Base-by-base conservation (phyloP, 2,888 invertebrate genomes). In the Epirrita christyi region DNA sequence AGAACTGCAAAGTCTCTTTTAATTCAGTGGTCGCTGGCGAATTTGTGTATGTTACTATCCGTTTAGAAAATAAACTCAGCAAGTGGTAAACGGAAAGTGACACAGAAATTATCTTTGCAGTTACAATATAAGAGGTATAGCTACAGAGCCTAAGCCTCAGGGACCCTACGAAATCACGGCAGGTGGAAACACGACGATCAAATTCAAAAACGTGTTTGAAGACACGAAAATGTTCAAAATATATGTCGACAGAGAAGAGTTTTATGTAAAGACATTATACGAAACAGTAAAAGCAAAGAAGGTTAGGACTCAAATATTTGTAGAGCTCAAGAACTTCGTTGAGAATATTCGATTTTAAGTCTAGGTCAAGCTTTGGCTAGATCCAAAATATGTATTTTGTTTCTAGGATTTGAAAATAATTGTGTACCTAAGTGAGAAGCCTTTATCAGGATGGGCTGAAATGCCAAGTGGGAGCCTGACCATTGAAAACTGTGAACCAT, bases 191-290 rank as follows among this genome's bases (percentile, higher is more conserved):
- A 70, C 73, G 5, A 62, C 61, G 0, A 85, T 92, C 14, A 70
- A 56, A 13, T 92, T 92, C 61, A 92, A 86, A 72, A 92, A 92
- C 58, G 71, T 90, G 6, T 91, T 90, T 62, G 73, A 78, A 29
- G 82, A 87, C 0, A 64, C 71, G 1, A 72, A 77, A 61, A 80
- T 73, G 45, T 91, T 91, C 53, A 86, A 78, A 69, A 71, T 90
- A 50, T 68, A 71, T 34, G 70, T 85, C 6, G 90, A 91, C 54
- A 72, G 75, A 52, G 80, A 82, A 37, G 88, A 88, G 29, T 92
- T 91, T 55, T 82, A 75, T 49, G 77, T 90, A 2, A 86, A 85
- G 56, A 55, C 68, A 14, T 13, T 62, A 32, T 73, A 66, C 48
- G 83, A 80, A 57, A 49, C 66, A 1, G 53, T 83, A 28, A 78